phyloP scores from a whole-genome alignment of 2,113 vertebrate species.

The Caranx melampygus region DNA sequence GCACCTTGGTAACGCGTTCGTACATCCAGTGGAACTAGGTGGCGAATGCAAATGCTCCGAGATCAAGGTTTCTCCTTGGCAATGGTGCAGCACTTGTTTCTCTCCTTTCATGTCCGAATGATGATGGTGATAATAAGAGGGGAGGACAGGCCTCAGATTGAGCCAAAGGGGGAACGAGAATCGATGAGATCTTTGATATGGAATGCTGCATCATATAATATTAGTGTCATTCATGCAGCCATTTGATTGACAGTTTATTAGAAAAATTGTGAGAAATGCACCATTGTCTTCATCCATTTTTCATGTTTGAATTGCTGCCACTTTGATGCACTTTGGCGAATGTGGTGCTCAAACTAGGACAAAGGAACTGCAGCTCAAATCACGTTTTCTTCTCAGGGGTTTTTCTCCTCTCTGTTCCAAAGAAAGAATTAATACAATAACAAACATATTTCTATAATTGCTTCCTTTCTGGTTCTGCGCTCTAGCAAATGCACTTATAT shows the following conservation, averaged over 20 bases:
- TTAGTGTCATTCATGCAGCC: slow-evolving; percentile 64
- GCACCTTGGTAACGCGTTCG: slow-evolving; percentile 57
- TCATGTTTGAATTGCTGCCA: slow-evolving; percentile 64
- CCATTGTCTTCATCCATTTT: slow-evolving; percentile 67
- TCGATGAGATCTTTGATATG: slow-evolving; percentile 72
- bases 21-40: slow-evolving; percentile 69
- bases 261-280: slow-evolving; percentile 63
- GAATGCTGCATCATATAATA: slow-evolving; percentile 72
- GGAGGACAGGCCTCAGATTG: slow-evolving; percentile 68
- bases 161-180: slow-evolving; percentile 53
- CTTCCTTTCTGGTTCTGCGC: slow-evolving; percentile 41
- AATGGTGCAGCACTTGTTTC: slow-evolving; percentile 70
- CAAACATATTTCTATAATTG: slow-evolving; percentile 45
- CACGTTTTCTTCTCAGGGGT: slow-evolving; percentile 9
- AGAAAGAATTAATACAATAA: slow-evolving; percentile 48
- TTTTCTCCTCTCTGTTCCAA: slow-evolving; percentile 28
- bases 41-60: slow-evolving; percentile 75
- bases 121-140: slow-evolving; percentile 75
- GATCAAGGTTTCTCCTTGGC: slow-evolving; percentile 79
- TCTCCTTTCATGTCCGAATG: slow-evolving; percentile 73
- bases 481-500: slow-evolving; percentile 27
- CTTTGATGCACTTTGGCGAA: slow-evolving; percentile 66
- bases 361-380: slow-evolving; percentile 49
- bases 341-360: slow-evolving; percentile 52
- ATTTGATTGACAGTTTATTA: slow-evolving; percentile 74